Percentiles rank a stretch among this genome's conserved stretches.
These are phyloP conservation scores for Lepidocolaptes lacrymiger DNA, from an alignment of 2,797 vertebrate species.

Conservation along the genomic window DNA sequence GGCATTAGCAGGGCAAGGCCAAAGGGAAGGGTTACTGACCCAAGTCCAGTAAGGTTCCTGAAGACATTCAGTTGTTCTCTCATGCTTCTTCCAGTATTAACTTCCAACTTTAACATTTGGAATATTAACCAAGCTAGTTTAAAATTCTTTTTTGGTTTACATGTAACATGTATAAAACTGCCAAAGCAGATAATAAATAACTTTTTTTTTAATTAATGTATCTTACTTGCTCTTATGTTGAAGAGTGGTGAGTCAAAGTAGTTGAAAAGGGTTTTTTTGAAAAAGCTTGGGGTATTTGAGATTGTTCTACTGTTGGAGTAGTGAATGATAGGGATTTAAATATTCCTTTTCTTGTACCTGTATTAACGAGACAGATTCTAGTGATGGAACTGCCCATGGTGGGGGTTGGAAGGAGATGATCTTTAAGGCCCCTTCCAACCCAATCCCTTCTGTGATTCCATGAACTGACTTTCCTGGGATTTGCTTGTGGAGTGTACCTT, in stretches of 20 bases:
- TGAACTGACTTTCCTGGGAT: not conserved
- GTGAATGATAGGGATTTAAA: not conserved
- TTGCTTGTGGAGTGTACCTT: not conserved
- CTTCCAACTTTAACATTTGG: not conserved
- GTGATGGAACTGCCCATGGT: not conserved
- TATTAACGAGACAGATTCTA: not conserved
- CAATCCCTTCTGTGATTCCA: not conserved
- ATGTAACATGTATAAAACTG: not conserved
- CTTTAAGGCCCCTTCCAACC: not conserved
- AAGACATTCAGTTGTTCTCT: not conserved
- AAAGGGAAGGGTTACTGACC: not conserved
- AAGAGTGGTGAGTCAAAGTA: not conserved
- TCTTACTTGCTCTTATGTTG: not conserved
- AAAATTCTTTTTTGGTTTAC: not conserved
- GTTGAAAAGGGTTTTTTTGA: not conserved
- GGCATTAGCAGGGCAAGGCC: not conserved
- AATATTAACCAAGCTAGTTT: not conserved
- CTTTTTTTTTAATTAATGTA: not conserved
- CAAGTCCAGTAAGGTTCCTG: not conserved
- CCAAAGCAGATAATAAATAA: not conserved
- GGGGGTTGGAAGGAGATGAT: not conserved
- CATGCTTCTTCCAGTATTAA: not conserved
- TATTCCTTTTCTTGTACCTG: not conserved
- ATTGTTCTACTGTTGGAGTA: not conserved
- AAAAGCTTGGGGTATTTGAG: not conserved